A percentile compares a stretch with the other conserved stretches of the same genome.
These are phyloP conservation scores for Saccopteryx leptura DNA, from an alignment of 2,113 vertebrate species.

Conservation along the genomic window DNA sequence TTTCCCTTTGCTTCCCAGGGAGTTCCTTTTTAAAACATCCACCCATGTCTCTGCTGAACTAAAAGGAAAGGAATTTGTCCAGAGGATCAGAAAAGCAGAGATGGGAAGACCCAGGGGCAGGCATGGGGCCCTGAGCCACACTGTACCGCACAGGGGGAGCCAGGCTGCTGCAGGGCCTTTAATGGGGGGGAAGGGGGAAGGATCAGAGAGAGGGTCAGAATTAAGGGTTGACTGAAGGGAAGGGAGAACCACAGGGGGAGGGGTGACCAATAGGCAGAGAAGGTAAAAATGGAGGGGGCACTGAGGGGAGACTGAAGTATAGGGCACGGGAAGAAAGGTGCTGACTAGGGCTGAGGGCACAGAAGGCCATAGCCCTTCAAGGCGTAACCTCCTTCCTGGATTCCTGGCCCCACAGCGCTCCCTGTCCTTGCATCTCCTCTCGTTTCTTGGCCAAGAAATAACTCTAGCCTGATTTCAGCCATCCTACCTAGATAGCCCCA, in stretches of 20 bases:
- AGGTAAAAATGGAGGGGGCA: too few species aligned
- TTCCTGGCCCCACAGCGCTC: not conserved
- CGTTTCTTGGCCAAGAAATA: not conserved
- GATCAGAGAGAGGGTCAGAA: not conserved
- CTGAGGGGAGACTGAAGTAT: not conserved
- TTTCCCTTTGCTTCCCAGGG: conserved; percentile 73
- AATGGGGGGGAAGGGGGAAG: not conserved
- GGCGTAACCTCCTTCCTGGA: not conserved
- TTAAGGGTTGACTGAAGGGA: not conserved
- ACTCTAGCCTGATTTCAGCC: not conserved
- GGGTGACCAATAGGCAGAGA: not conserved
- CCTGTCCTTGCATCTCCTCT: not conserved
- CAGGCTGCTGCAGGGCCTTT: not conserved
- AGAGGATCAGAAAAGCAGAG: conserved; percentile 15
- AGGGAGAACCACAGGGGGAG: too few species aligned
- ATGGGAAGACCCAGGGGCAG: not conserved
- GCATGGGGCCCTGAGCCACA: not conserved
- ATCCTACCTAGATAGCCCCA: not conserved
- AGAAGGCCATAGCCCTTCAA: not conserved
- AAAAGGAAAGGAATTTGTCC: conserved; percentile 79
- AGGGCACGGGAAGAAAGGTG: not conserved
- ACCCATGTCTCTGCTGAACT: conserved; percentile 73
- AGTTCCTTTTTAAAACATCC: conserved; percentile 77
- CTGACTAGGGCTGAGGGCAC: not conserved
- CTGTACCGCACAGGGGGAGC: not conserved